A percentile compares a stretch with the other conserved stretches of the same genome.
These are phyloP conservation scores for Gryllus bimaculatus DNA, from an alignment of 1,140 invertebrate genomes.

Conservation along the genomic window DNA sequence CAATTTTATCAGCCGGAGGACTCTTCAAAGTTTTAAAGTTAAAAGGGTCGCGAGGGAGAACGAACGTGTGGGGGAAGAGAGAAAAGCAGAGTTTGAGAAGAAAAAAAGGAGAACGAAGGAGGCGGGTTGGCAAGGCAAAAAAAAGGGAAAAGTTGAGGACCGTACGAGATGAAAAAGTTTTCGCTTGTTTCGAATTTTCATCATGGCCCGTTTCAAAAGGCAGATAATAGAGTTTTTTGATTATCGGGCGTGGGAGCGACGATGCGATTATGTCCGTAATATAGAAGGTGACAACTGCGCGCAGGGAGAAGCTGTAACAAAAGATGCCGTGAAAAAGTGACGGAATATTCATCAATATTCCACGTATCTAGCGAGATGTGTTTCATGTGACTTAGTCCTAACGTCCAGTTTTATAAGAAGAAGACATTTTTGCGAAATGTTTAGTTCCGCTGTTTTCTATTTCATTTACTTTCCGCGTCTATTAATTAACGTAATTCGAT, in stretches of 20 bases:
- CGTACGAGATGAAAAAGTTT: not conserved
- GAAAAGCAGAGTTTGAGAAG: not conserved
- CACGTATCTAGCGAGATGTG: too few relatives aligned
- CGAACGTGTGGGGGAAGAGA: not conserved
- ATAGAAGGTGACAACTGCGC: too few relatives aligned
- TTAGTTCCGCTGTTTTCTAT: too few relatives aligned
- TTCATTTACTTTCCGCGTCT: too few relatives aligned
- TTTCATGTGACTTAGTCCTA: too few relatives aligned
- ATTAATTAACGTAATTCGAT: too few relatives aligned
- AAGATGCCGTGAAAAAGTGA: too few relatives aligned
- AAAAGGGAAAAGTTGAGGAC: not conserved
- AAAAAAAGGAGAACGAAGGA: not conserved
- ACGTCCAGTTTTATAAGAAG: too few relatives aligned
- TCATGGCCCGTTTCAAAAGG: not conserved
- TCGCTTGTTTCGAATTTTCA: not conserved
- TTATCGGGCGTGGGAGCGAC: not conserved
- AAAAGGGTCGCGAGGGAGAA: not conserved
- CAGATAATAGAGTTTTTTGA: not conserved
- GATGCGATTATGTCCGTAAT: not conserved
- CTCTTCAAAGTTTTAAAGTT: not conserved
- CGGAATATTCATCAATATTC: too few relatives aligned
- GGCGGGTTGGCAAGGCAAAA: not conserved
- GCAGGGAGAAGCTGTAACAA: too few relatives aligned
- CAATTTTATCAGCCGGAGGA: not conserved
- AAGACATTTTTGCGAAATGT: too few relatives aligned